Conservation (phyloP, 2,797 vertebrate species). For the Dallia pectoralis region DNA sequence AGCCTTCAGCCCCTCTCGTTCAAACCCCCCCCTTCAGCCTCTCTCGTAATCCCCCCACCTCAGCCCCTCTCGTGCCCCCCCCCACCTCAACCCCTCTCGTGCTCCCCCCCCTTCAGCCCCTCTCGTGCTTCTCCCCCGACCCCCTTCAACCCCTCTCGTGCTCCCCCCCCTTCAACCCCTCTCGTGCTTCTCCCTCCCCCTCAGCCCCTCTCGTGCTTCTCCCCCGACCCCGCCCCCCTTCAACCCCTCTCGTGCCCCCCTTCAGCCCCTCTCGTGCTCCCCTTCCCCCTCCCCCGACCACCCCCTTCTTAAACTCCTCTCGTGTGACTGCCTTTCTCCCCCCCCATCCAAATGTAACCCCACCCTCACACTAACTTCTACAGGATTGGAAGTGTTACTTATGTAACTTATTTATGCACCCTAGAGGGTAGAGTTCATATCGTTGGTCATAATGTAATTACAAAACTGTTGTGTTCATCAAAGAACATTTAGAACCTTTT, state of each 20-base stretch:
- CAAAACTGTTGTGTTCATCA: conserved; percentile 20
- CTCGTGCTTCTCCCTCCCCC: conserved; percentile 29
- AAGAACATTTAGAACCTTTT: no score
- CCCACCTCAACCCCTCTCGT: neutral
- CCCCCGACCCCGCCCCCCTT: conserved; percentile 31
- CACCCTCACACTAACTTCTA: conserved; percentile 5
- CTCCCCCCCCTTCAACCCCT: no score
- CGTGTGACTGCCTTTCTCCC: no score
- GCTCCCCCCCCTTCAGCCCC: conserved; percentile 39
- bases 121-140: no score
- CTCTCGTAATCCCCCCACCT: no score
- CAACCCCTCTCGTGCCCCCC: conserved; percentile 50
- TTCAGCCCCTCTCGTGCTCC: conserved; percentile 9
- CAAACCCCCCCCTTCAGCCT: conserved; percentile 43
- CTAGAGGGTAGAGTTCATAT: conserved; percentile 26
- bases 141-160: no score
- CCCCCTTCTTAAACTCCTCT: no score
- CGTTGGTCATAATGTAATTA: conserved; percentile 33
- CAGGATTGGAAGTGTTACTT: conserved; percentile 59
- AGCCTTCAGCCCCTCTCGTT: conserved; percentile 55
- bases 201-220: conserved; percentile 24
- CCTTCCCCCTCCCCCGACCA: no score
- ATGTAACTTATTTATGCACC: conserved; percentile 31
- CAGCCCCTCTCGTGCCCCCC: no score
- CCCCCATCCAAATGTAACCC: no score